Evolutionary conservation across 2,888 invertebrate genomes (phyloP), one percentile per base, ranked within the genome.

Genomic region (Terebella lapidaria): DNA sequence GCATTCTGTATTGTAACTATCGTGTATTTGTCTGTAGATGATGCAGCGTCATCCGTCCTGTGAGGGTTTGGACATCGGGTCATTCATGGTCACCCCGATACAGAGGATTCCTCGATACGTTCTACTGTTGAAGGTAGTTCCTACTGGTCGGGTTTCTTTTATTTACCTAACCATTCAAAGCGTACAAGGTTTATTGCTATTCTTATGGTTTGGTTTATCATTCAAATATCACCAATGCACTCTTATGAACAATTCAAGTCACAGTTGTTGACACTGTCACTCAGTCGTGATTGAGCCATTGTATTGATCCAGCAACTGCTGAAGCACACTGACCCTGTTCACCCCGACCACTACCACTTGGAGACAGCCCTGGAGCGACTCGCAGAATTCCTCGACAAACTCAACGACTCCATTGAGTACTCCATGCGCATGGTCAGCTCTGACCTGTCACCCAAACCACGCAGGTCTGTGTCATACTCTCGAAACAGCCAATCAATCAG

Each of bases 71-170:
- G 79, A 78, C 67, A 67, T 82, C 28, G 74, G 78, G n/a, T 74
- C 79, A 2, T 76, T 81, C 62, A 70, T 83, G 45, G 69, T 82
- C 53, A 76, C 80, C 1, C 83, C 83, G 2, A 73, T 82, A 10
- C 81, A 82, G 64, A 72, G 81, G 57, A 74, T 82, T 58, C 82
- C 83, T 1, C 75, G 79, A 54, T 82, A 81, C 64, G 76, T 81
- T 42, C 73, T 83, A 2, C 74, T 82, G n/a, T 67, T 82, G 5
- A 81, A 82, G 74, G 79, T 35, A 35, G 42, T 35, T 35, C 42
- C n/a, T n/a, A 35, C 10, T 35, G n/a, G n/a, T 35, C 42, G 10
- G n/a, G 10, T 35, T 35, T 10, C 42, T 10, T 35, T 10, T n/a
- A 35, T 35, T 35, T 15, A 15, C 10, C 42, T 35, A 10, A 22